phyloP scores from a whole-genome alignment of 1,140 invertebrate genomes.

The Lethocerus indicus region DNA sequence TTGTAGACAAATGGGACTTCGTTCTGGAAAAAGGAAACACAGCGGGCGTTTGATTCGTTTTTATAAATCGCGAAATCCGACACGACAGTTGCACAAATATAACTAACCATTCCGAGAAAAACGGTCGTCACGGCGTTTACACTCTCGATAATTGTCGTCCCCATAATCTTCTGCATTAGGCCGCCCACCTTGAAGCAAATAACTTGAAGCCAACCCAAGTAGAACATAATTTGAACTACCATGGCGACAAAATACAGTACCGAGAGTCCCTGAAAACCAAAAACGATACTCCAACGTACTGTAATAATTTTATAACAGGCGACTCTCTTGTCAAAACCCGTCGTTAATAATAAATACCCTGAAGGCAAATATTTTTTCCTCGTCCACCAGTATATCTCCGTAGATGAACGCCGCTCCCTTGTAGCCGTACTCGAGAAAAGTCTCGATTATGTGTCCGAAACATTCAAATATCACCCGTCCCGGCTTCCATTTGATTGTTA shows the following conservation, averaged over 20 bases:
- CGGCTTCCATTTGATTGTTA: constrained; percentile 68
- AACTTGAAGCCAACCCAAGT: constrained; percentile 72
- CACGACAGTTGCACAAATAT: too few species aligned
- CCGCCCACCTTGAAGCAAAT: constrained; percentile 70
- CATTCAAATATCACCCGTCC: constrained; percentile 65
- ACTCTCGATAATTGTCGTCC: constrained; percentile 82
- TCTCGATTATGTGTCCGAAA: constrained; percentile 56
- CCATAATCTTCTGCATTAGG: constrained; percentile 50
- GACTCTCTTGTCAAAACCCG: too few species aligned
- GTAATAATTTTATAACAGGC: too few species aligned
- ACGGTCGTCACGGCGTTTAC: constrained; percentile 80
- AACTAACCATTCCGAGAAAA: constrained; percentile 74
- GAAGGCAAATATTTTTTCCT: constrained; percentile 57
- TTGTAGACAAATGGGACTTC: too few species aligned
- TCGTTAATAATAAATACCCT: too few species aligned
- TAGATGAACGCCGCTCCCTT: constrained; percentile 74
- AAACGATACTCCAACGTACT: too few species aligned
- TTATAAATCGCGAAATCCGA: too few species aligned
- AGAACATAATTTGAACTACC: constrained; percentile 71
- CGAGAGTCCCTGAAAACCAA: constrained; percentile 51
- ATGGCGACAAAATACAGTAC: constrained; percentile 88
- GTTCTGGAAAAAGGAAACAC: too few species aligned
- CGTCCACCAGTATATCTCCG: constrained; percentile 43
- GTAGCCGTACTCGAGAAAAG: constrained; percentile 62
- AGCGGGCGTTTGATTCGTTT: too few species aligned